Conservation (phyloP, 2,888 invertebrate genomes). For the Argyra leucocephala region DNA sequence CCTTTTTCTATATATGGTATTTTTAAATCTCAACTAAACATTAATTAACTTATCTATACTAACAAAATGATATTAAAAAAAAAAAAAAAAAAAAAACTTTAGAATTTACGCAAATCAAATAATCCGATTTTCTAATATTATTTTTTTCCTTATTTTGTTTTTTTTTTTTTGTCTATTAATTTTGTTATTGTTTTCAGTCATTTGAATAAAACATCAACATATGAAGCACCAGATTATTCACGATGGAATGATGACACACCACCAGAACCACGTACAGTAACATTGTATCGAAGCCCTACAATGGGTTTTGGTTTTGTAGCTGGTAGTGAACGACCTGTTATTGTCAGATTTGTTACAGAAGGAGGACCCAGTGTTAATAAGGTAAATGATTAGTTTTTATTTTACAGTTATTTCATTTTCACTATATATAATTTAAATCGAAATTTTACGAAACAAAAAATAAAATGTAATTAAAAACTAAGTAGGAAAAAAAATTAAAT, state of each 20-base stretch:
- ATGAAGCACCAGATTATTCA: slow-evolving; percentile 66
- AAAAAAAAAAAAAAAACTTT: neutral
- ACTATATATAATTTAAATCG: no score
- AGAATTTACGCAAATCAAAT: neutral
- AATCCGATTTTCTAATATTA: slow-evolving; percentile 8
- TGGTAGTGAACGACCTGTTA: slow-evolving; percentile 84
- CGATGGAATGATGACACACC: slow-evolving; percentile 57
- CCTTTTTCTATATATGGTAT: no score
- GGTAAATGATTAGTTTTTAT: slow-evolving; percentile 38
- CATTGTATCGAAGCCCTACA: slow-evolving; percentile 63
- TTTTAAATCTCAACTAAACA: no score
- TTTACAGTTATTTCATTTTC: neutral
- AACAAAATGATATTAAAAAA: neutral
- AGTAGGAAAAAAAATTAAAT: no score
- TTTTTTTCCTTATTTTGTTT: slow-evolving; percentile 13
- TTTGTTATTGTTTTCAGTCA: slow-evolving; percentile 46
- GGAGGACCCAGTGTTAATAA: slow-evolving; percentile 87
- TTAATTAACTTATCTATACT: no score
- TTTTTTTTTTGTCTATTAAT: neutral
- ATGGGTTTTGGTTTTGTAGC: slow-evolving; percentile 94
- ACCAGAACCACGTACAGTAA: slow-evolving; percentile 68
- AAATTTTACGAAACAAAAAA: no score
- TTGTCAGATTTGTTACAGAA: slow-evolving; percentile 79
- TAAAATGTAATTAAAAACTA: no score
- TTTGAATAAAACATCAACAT: slow-evolving; percentile 81